phyloP scores from a whole-genome alignment of 2,888 invertebrate species.

The Deilephila elpenor region DNA sequence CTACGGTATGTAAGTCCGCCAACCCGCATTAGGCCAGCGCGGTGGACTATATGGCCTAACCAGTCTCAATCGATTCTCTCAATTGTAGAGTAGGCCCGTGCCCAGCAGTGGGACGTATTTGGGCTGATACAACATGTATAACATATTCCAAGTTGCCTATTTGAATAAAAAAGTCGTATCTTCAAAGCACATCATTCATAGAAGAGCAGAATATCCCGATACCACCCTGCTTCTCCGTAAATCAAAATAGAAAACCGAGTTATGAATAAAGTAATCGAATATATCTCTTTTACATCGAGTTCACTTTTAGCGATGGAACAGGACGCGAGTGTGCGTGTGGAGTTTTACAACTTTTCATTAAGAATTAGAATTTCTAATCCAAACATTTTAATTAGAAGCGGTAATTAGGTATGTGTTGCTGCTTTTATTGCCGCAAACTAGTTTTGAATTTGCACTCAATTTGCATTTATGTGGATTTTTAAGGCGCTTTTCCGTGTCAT shows the following conservation, averaged over 20 bases:
- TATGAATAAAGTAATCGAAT: constrained; percentile 17
- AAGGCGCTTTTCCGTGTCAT: background rate
- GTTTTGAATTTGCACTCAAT: constrained; percentile 44
- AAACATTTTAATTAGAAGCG: constrained; percentile 54
- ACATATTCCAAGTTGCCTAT: too few species aligned
- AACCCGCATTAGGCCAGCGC: too few species aligned
- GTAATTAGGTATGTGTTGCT: constrained; percentile 55
- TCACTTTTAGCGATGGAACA: constrained; percentile 14
- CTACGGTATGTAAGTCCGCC: too few species aligned
- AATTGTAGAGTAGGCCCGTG: too few species aligned
- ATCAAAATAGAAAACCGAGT: constrained; percentile 2
- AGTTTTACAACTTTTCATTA: constrained; percentile 18
- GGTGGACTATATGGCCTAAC: too few species aligned
- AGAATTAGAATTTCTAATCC: constrained; percentile 18
- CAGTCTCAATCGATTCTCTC: too few species aligned
- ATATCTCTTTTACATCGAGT: background rate
- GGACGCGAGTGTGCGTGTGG: background rate
- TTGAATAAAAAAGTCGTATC: too few species aligned
- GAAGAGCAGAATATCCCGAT: background rate
- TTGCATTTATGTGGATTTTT: background rate
- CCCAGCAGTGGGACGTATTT: too few species aligned
- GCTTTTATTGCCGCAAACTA: constrained; percentile 57
- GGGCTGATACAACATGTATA: too few species aligned
- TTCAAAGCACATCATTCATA: too few species aligned
- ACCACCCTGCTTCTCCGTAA: background rate